These are phyloP conservation scores for Pseudolaguvia tuberculata DNA, from an alignment of 2,113 vertebrate genomes.

Conservation along the genomic window DNA sequence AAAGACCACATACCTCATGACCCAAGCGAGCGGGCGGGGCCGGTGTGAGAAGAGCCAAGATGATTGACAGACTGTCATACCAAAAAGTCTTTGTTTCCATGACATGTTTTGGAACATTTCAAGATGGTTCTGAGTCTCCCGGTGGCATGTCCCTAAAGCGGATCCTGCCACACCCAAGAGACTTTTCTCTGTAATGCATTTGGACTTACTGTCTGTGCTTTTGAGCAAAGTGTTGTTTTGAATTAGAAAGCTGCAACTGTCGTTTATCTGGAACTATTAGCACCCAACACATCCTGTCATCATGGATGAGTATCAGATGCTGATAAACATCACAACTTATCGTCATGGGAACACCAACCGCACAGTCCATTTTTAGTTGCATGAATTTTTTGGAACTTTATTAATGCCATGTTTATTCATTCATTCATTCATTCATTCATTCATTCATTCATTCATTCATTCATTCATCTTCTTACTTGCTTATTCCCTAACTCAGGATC, in stretches of 20 bases:
- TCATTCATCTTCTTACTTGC: no score
- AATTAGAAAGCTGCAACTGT: constrained; percentile 16
- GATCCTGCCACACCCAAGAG: constrained; percentile 3
- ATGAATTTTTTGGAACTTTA: not conserved
- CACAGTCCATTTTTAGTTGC: not conserved
- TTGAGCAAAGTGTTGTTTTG: constrained; percentile 20
- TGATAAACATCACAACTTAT: not conserved
- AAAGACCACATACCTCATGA: not conserved
- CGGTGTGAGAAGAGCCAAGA: no score
- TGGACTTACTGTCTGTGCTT: constrained; percentile 9
- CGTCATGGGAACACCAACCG: not conserved
- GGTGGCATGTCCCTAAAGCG: not conserved
- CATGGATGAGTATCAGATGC: constrained; percentile 10
- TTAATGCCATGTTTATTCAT: no score
- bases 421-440: no score
- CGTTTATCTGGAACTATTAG: constrained; percentile 30
- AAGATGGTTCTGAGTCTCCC: constrained; percentile 17
- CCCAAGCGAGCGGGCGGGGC: not conserved
- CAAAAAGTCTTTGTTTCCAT: constrained; percentile 21
- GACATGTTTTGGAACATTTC: constrained; percentile 40
- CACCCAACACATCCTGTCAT: constrained; percentile 31
- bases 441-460: no score
- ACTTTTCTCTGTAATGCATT: constrained; percentile 9
- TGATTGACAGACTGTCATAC: constrained; percentile 14
- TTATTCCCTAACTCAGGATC: no score